These are phyloP conservation scores for Invenusta paracnida DNA, from an alignment of 2,888 invertebrate genomes.

Conservation along the genomic window DNA sequence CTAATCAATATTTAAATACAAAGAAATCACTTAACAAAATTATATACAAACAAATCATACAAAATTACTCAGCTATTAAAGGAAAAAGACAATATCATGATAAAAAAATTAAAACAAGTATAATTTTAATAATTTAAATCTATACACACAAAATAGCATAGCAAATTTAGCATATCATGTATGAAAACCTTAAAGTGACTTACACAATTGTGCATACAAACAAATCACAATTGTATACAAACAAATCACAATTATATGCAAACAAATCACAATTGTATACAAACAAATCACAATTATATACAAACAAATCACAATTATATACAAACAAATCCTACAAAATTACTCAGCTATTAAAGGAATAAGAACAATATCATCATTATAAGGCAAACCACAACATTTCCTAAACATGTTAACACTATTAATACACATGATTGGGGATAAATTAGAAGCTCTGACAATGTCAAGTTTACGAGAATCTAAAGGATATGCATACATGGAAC, in stretches of 20 bases:
- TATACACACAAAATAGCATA: background rate
- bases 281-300: too few relatives aligned
- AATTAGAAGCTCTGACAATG: background rate
- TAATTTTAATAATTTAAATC: background rate
- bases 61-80: background rate
- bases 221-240: too few relatives aligned
- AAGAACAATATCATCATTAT: background rate
- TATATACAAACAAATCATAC: background rate
- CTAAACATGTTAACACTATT: background rate
- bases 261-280: too few relatives aligned
- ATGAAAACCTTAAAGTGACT: background rate
- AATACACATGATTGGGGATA: background rate
- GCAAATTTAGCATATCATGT: background rate
- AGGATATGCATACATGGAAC: constrained; percentile 2
- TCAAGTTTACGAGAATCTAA: background rate
- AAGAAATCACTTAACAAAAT: too few relatives aligned
- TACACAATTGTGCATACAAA: background rate
- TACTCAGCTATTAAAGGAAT: background rate
- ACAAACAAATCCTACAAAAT: background rate
- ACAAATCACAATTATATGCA: too few relatives aligned
- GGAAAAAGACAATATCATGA: background rate
- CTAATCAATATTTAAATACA: too few relatives aligned
- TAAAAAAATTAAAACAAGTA: background rate
- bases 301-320: background rate
- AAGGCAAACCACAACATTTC: constrained; percentile 21